phyloP scores from a whole-genome alignment of 2,113 vertebrate genomes.

The Capricornis sumatraensis region DNA sequence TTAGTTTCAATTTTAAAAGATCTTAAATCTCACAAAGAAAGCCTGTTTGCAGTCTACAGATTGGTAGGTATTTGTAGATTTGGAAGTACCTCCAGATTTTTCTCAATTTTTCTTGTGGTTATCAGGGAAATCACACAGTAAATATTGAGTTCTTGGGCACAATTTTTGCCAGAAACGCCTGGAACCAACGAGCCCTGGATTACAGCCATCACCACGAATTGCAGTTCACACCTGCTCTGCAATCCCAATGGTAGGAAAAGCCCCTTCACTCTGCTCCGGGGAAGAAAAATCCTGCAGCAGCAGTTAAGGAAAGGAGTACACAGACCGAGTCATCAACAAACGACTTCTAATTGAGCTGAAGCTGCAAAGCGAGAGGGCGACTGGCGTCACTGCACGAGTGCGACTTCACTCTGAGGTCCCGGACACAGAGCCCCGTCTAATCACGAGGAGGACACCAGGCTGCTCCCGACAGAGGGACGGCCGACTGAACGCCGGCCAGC shows the following conservation, averaged over 20 bases:
- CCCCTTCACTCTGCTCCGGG: neutral
- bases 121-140: neutral
- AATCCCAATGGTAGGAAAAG: neutral
- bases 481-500: fast-evolving
- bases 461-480: neutral
- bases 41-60: neutral
- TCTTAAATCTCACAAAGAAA: neutral
- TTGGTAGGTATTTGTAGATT: neutral
- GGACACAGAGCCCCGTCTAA: neutral
- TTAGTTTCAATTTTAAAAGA: neutral
- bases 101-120: neutral
- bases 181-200: neutral
- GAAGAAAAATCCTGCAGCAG: neutral
- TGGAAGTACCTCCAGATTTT: neutral
- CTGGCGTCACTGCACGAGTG: fast-evolving
- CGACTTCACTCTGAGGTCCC: neutral
- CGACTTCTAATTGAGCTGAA: neutral
- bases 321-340: neutral
- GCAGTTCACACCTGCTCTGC: neutral
- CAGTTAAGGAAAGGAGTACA: neutral
- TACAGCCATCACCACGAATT: no score
- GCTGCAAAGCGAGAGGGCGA: neutral
- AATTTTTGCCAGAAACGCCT: neutral
- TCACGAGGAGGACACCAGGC: neutral
- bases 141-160: neutral